Conservation (phyloP, 1,140 invertebrate species). For the Drosophila kurseongensis region DNA sequence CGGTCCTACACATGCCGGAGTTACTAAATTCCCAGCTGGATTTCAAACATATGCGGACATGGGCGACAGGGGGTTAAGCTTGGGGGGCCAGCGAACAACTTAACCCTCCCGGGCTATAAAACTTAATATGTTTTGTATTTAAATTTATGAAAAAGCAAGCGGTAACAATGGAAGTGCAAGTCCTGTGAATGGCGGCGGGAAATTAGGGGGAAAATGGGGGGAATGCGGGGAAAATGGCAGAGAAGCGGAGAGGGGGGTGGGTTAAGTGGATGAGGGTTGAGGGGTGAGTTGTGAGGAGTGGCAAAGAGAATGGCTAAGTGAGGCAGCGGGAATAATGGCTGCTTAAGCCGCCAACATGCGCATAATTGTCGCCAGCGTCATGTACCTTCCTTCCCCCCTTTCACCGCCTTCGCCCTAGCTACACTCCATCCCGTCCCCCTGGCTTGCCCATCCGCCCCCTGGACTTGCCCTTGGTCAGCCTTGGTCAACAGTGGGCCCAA, state of each 20-base stretch:
- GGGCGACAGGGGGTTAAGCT: constrained; percentile 7
- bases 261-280: neutral
- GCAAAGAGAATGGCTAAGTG: constrained; percentile 23
- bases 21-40: constrained; percentile 76
- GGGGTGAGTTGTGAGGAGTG: neutral
- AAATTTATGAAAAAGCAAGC: constrained; percentile 78
- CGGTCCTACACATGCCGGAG: constrained; percentile 59
- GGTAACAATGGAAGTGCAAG: constrained; percentile 52
- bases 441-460: neutral
- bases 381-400: constrained; percentile 9
- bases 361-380: constrained; percentile 73
- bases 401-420: neutral
- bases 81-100: constrained; percentile 50
- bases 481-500: constrained; percentile 15
- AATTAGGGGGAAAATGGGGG: constrained; percentile 20
- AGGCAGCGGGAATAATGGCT: constrained; percentile 72
- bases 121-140: constrained; percentile 83
- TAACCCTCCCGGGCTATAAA: constrained; percentile 75
- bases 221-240: neutral
- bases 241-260: neutral
- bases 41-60: constrained; percentile 54
- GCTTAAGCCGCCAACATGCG: constrained; percentile 81
- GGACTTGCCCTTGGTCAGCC: constrained; percentile 11
- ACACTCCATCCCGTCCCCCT: neutral
- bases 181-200: constrained; percentile 15